These are phyloP conservation scores for Aethes cnicana DNA, from an alignment of 2,888 invertebrate genomes.

Conservation along the genomic window DNA sequence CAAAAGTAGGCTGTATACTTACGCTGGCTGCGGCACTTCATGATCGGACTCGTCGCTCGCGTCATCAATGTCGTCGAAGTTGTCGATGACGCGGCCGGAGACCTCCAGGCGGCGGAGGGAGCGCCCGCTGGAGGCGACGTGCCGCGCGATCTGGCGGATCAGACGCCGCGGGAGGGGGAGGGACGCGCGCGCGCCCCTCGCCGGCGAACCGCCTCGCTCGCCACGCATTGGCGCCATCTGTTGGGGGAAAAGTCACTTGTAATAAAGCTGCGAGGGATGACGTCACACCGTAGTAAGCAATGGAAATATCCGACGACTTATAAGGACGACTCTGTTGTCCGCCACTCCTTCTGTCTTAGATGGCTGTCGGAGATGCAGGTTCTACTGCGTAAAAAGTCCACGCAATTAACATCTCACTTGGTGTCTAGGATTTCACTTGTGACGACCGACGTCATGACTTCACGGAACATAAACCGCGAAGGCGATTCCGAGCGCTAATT, in stretches of 20 bases:
- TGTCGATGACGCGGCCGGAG: slow-evolving; percentile 76
- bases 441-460: no score
- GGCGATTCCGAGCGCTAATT: no score
- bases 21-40: slow-evolving; percentile 71
- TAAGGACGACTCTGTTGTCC: no score
- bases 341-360: no score
- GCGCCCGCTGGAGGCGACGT: slow-evolving; percentile 77
- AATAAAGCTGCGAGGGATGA: background rate
- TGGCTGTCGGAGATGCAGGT: no score
- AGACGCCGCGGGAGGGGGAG: slow-evolving; percentile 74
- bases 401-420: no score
- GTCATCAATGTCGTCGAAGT: slow-evolving; percentile 76
- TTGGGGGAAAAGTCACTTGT: background rate
- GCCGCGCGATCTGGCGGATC: slow-evolving; percentile 76
- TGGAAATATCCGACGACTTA: no score
- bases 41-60: slow-evolving; percentile 71
- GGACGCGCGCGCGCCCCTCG: slow-evolving; percentile 74
- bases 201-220: slow-evolving; percentile 75
- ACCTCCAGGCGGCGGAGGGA: slow-evolving; percentile 77
- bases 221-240: slow-evolving; percentile 81
- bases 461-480: no score
- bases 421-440: no score
- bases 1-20: slow-evolving; percentile 42
- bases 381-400: no score
- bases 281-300: background rate